Conservation (phyloP, 2,797 vertebrate species). For the Coracias cyanogaster region DNA sequence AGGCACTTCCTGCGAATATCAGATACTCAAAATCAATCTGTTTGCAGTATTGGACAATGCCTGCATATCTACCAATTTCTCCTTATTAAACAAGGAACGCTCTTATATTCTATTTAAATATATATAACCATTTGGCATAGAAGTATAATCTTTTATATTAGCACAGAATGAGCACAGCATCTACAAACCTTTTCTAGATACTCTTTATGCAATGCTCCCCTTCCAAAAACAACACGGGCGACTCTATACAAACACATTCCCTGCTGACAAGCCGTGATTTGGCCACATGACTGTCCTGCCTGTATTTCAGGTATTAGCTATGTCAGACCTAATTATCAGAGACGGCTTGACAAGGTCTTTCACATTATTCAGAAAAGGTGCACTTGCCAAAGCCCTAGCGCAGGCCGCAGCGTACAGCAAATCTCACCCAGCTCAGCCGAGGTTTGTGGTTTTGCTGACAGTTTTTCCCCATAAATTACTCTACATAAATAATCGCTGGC, state of each 20-base stretch:
- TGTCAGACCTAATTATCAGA: constrained; percentile 25
- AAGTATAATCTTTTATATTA: neutral
- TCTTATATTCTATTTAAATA: neutral
- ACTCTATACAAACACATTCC: constrained; percentile 21
- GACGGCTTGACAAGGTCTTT: constrained; percentile 12
- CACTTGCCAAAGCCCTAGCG: neutral
- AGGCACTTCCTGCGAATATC: neutral
- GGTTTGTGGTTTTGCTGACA: constrained; percentile 5
- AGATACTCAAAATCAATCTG: neutral
- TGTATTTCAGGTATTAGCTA: constrained; percentile 15
- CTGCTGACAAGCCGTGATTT: constrained; percentile 13
- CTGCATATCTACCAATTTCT: neutral
- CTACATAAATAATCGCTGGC: neutral
- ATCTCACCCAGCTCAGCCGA: neutral
- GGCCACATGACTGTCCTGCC: neutral
- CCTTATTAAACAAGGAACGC: neutral
- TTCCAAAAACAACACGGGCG: constrained; percentile 7
- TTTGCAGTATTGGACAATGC: neutral
- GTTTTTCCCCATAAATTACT: neutral
- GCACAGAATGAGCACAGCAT: neutral
- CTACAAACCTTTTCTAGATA: neutral
- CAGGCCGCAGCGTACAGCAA: neutral
- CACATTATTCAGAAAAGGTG: neutral
- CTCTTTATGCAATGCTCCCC: neutral
- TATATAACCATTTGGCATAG: neutral